Base-by-base conservation (phyloP, 2,888 invertebrate genomes). In the Cheilosia soror region DNA sequence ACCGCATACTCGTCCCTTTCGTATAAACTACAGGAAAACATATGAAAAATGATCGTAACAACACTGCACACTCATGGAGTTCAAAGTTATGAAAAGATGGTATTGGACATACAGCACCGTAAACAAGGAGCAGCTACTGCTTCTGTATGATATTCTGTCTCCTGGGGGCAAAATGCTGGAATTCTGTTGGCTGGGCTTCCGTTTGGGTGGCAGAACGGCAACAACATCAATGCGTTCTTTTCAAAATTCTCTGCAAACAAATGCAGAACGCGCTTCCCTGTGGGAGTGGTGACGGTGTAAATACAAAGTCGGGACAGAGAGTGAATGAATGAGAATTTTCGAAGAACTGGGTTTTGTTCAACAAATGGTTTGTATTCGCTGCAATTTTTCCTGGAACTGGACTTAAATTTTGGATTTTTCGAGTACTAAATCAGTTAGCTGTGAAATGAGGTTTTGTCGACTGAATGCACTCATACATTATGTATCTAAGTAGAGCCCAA, bases 41-140 rank as follows among this genome's bases (percentile, higher is more conserved):
- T 49, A 68, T 78, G 73, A 73, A 68, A 77, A 73, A 83, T 68
- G 55, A 40, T 42, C 68, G 53, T 55, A 83, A 72, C 58, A 72
- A 66, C 60, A 72, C 31, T 62, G 55, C 51, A 55, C 66, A 49
- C 15, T 9, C 58, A 31, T 11, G 31, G 33, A 44, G 49, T 44
- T 73, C 27, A 68, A 68, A 83, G 73, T 83, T 78, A 83, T 83
- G 73, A 57, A 49, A 62, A 66, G 55, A 72, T 60, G 55, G 71
- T 77, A 71, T 66, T 66, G 72, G 77, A 66, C 57, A 72, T 57
- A 73, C 72, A 72, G 53, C 44, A 72, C 55, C 62, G 31, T 44
- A 78, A 68, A 37, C 49, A 63, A 44, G 58, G 51, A 31, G 2
- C 47, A 47, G 20, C 37, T 37, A 27, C 13, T 68, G 29, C 27